phyloP scores from a whole-genome alignment of 2,888 invertebrate species.

The Gymnosoma rotundatum region DNA sequence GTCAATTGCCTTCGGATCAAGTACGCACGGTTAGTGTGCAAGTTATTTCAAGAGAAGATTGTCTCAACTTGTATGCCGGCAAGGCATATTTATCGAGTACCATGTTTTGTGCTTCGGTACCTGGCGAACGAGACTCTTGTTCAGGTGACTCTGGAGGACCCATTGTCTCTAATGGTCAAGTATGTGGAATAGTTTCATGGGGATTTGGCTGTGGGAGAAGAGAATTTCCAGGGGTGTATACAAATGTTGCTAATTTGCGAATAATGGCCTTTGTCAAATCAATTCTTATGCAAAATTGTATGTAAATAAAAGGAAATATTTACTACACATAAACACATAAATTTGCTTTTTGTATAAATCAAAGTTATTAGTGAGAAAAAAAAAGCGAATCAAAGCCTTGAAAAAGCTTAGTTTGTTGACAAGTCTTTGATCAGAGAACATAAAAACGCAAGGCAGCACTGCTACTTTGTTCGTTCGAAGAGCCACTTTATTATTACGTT shows the following conservation, averaged over 20 bases:
- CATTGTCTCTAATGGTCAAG: conserved; percentile 75
- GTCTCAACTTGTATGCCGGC: conserved; percentile 71
- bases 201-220: conserved; percentile 78
- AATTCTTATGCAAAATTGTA: conserved; percentile 69
- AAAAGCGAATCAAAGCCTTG: no score
- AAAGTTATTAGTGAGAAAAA: neutral
- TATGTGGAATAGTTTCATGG: conserved; percentile 87
- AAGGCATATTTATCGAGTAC: conserved; percentile 75
- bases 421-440: no score
- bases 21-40: conserved; percentile 76
- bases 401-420: no score
- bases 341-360: neutral
- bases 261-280: conserved; percentile 73
- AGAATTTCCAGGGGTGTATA: conserved; percentile 78
- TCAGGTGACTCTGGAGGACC: conserved; percentile 81
- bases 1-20: conserved; percentile 73
- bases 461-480: no score
- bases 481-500: no score
- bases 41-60: conserved; percentile 73
- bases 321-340: neutral
- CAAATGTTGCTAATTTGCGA: conserved; percentile 71
- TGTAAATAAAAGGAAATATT: conserved; percentile 29
- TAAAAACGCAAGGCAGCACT: no score
- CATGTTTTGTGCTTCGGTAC: conserved; percentile 79
- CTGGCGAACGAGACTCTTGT: conserved; percentile 78